phyloP scores from a whole-genome alignment of 2,888 invertebrate genomes.

The Ochlodes sylvanus region DNA sequence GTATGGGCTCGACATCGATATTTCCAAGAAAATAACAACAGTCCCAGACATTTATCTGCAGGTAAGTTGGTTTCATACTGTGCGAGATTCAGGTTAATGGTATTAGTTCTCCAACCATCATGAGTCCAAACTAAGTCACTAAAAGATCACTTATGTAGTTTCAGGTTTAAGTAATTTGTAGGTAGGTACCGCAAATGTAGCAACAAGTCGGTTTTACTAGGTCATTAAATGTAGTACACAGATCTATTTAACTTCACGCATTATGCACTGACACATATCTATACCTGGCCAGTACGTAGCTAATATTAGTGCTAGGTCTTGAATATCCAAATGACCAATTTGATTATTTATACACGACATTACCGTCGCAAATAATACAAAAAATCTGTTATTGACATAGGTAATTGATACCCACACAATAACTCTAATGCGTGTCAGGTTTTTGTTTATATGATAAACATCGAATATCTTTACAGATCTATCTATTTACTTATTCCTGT shows the following conservation, averaged over 20 bases:
- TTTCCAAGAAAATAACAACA: no score
- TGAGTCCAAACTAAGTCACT: no score
- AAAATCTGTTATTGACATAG: background rate
- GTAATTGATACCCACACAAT: constrained; percentile 7
- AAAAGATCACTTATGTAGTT: no score
- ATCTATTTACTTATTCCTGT: background rate
- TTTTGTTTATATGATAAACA: background rate
- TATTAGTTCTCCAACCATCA: no score
- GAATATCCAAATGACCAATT: background rate
- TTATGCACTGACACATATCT: background rate
- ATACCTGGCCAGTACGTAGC: no score
- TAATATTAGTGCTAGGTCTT: no score
- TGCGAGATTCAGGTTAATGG: no score
- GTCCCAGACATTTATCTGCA: no score
- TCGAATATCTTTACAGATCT: background rate
- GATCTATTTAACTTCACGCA: constrained; percentile 18
- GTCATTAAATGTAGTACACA: background rate
- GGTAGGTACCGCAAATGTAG: constrained; percentile 5
- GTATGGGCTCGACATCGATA: no score
- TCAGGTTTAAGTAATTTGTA: background rate
- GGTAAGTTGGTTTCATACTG: no score
- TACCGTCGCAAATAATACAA: background rate
- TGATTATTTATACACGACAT: background rate
- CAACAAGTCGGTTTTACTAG: constrained; percentile 10
- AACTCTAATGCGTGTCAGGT: constrained; percentile 4